phyloP scores from a whole-genome alignment of 1,140 invertebrate genomes.

The Plectus sambesii region DNA sequence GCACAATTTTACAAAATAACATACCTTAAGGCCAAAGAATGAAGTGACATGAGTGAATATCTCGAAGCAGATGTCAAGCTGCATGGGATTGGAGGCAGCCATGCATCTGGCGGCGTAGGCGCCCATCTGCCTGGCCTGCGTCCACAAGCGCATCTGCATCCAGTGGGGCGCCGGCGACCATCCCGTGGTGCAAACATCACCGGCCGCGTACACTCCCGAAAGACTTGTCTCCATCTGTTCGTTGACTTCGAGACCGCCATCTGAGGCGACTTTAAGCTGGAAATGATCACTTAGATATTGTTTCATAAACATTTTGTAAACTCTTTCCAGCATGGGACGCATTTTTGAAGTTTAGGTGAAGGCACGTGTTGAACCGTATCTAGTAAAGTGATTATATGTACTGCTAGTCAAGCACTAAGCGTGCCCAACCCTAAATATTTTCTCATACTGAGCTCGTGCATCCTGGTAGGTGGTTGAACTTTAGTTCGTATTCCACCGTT shows the following conservation, averaged over 20 bases:
- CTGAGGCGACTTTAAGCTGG: constrained; percentile 53
- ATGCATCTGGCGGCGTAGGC: constrained; percentile 83
- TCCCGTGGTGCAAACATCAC: constrained; percentile 70
- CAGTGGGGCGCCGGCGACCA: constrained; percentile 70
- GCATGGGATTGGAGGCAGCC: constrained; percentile 56
- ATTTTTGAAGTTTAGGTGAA: constrained; percentile 8
- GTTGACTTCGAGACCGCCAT: constrained; percentile 60
- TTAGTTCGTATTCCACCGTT: no score
- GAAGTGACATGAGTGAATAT: constrained; percentile 87
- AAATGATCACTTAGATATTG: no score
- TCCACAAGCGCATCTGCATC: constrained; percentile 94
- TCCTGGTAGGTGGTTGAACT: no score
- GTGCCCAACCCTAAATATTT: constrained; percentile 20
- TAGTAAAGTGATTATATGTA: constrained; percentile 41
- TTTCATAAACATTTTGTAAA: no score
- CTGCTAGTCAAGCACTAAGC: constrained; percentile 27
- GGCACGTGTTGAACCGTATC: constrained; percentile 31
- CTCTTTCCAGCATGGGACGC: not conserved
- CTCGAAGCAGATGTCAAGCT: constrained; percentile 83
- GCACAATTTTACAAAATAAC: constrained; percentile 14
- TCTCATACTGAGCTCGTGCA: constrained; percentile 29
- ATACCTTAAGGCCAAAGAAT: constrained; percentile 84
- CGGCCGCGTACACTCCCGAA: constrained; percentile 74
- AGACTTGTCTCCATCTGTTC: constrained; percentile 70
- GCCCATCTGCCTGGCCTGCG: constrained; percentile 95